Conservation (phyloP, 2,888 invertebrate genomes). For the Drosophila algonquin region DNA sequence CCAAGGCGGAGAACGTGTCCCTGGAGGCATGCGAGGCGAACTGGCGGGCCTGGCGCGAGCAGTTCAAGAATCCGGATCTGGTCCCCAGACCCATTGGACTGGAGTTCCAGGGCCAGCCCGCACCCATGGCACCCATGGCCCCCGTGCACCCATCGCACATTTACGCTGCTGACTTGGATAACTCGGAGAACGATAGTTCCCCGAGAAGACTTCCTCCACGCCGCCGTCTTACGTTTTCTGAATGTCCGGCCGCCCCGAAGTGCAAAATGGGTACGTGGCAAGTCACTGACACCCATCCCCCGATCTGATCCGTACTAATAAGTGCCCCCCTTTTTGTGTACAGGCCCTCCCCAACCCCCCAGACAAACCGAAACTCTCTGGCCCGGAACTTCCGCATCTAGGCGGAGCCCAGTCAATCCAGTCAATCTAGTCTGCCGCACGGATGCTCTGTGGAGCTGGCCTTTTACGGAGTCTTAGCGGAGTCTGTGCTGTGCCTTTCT, state of each 20-base stretch:
- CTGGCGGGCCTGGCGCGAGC: constrained; percentile 46
- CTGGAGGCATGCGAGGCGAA: constrained; percentile 47
- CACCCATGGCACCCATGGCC: too few relatives aligned
- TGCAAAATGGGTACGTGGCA: not conserved
- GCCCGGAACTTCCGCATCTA: constrained; percentile 30
- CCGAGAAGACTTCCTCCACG: constrained; percentile 18
- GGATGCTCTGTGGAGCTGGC: not conserved
- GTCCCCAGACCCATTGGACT: constrained; percentile 38
- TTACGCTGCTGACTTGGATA: too few relatives aligned
- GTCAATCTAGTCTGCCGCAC: constrained; percentile 7
- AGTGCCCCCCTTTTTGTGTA: not conserved
- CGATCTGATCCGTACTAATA: not conserved
- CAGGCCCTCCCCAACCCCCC: not conserved
- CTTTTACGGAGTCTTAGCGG: constrained; percentile 4
- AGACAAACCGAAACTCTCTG: constrained; percentile 2
- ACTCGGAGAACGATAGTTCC: constrained; percentile 23
- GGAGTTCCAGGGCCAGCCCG: constrained; percentile 2
- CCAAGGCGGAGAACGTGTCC: constrained; percentile 23
- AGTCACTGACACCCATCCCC: not conserved
- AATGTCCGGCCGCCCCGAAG: too few relatives aligned
- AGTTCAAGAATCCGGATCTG: constrained; percentile 33
- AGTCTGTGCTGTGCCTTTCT: not conserved
- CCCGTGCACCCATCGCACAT: too few relatives aligned
- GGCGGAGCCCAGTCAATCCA: not conserved
- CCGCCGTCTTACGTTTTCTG: not conserved